Conservation (phyloP, 1,140 invertebrate species). For the Achroia grisella region DNA sequence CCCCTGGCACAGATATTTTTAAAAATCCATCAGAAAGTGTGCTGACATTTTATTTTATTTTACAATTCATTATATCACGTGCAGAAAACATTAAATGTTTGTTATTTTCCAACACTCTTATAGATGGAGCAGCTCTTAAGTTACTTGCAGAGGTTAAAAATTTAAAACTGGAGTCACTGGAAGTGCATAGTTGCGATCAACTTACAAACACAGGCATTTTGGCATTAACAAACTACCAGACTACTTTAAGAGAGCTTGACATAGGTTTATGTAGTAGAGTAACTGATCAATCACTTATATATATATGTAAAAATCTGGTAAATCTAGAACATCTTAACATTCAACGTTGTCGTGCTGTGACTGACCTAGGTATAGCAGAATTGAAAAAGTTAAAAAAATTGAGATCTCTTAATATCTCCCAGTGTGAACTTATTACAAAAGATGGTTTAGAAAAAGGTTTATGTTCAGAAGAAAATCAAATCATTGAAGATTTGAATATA, state of each 20-base stretch:
- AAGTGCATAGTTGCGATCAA: constrained; percentile 78
- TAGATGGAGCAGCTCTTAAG: constrained; percentile 77
- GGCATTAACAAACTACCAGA: constrained; percentile 74
- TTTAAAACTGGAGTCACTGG: constrained; percentile 74
- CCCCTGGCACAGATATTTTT: constrained; percentile 51
- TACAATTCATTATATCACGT: constrained; percentile 74
- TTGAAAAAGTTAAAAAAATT: constrained; percentile 74
- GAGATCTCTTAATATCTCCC: constrained; percentile 77
- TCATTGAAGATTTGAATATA: constrained; percentile 74
- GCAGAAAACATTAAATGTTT: constrained; percentile 74
- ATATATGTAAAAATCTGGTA: constrained; percentile 74
- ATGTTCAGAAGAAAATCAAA: constrained; percentile 59
- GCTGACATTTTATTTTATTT: constrained; percentile 80
- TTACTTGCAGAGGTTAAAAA: constrained; percentile 70
- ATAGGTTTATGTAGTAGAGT: constrained; percentile 77
- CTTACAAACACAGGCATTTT: constrained; percentile 77
- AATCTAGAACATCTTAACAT: constrained; percentile 75
- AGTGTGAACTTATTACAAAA: constrained; percentile 78
- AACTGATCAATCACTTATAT: constrained; percentile 75
- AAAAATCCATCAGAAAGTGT: constrained; percentile 78
- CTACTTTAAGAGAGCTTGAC: constrained; percentile 75
- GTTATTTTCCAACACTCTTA: constrained; percentile 78
- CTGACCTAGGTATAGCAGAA: constrained; percentile 74
- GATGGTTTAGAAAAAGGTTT: constrained; percentile 76
- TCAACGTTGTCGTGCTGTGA: constrained; percentile 76